Base-by-base conservation (phyloP, 2,113 vertebrate species). In the Puffinus mauretanicus region DNA sequence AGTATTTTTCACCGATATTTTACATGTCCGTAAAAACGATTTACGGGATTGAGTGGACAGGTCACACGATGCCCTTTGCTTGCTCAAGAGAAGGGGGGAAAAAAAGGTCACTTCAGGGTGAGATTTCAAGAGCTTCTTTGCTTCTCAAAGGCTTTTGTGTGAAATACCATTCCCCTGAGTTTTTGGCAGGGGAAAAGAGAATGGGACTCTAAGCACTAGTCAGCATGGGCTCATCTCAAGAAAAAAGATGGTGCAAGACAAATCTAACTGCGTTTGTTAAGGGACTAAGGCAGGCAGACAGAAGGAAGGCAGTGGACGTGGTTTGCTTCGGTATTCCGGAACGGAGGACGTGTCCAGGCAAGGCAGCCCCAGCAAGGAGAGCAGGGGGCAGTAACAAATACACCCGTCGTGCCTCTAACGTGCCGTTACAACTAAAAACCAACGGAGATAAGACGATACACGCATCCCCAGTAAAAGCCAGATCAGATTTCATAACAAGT, bases 211-310 rank as follows among this genome's bases (percentile, higher is more conserved):
- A 95, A 96, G 73, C 83, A 82, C 51, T 76, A 36, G 92, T 89
- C 93, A 97, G 86, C 95, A 93, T 21, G 92, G 88, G 85, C 97
- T 97, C 71, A 89, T 80, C 94, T 93, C 0, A 0, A 82, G 87
- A 69, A 64, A 91, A 96, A 64, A 88, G 88, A 92, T 44, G 71
- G 91, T 51, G 49, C 81, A 86, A 83, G 94, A 90, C 89, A 97
- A 95, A 97, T 85, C 54, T 77, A 97, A 97, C 92, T 95, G 93
- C 55, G 73, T 96, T 96, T 89, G 93, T 85, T 81, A 76, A 64
- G 76, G 69, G 69, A 92, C 90, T 82, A 55, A 88, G 58, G 78
- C 85, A 94, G 94, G 54, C 6, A 91, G 93, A 66, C 47, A 51
- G 87, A 85, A 64, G 72, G 64, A 46, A 84, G 29, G 47, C 52